Evolutionary conservation across 2,888 invertebrate species (phyloP), one percentile per base, ranked within the genome.

Genomic region (Ischnus inquisitorius): DNA sequence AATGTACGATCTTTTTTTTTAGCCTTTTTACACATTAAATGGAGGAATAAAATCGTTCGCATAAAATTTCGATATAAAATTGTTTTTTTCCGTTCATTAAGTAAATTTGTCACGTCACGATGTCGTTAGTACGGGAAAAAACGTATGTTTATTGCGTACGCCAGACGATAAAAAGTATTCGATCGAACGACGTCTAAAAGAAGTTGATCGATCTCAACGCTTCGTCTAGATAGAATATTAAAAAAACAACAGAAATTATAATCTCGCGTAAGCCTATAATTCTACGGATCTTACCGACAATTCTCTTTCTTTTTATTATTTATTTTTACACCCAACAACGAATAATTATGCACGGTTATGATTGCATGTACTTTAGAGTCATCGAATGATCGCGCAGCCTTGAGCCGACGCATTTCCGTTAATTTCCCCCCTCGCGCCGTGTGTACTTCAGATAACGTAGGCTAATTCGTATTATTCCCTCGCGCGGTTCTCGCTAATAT

Each of bases 401-500:
- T 41, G 82, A 67, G 71, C 28, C 22, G 51, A 25, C 46, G 67
- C 34, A 72, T 72, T 79, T 72, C 67, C 79, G 57, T 60, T 79
- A 74, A 79, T 79, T 67, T 8, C 14, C 57, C 60, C 60, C 22
- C 46, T 77, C 71, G 60, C 34, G 71, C 48, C 28, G 80, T 64
- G 64, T 68, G 46, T 69, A 81, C 77, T 77, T 72, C 48, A 64
- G 82, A 82, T 82, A 82, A 82, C 82, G 82, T 65, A 43, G 39
- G 71, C 48, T 48, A 60, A 77, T 82, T 48, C 69, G 82, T 72
- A 78, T 79, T 68, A 78, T 82, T 72, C 57, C 65, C 60, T 69
- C 41, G 51, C 51, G 51, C 25, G 57, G 46, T 77, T 67, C 83
- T 79, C 75, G 69, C 57, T 75, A 79, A 79, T 79, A 75, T 48